phyloP scores from a whole-genome alignment of 1,140 invertebrate genomes.

The Cheumatopsyche charites region DNA sequence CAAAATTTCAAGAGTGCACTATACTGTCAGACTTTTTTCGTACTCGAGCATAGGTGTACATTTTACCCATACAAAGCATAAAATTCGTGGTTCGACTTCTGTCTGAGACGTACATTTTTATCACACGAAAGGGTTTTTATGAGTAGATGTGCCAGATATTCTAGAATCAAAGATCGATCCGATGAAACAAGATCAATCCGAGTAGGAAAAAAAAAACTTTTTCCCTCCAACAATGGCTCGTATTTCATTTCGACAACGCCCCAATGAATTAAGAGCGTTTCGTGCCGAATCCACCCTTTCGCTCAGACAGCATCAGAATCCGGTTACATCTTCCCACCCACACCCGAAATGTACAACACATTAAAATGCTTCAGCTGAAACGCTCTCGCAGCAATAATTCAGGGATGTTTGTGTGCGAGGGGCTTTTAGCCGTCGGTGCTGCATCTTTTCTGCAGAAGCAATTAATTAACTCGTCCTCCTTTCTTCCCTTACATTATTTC shows the following conservation, averaged over 20 bases:
- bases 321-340: neutral
- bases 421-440: constrained; percentile 13
- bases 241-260: too few relatives aligned
- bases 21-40: too few relatives aligned
- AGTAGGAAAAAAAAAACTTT: too few relatives aligned
- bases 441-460: constrained; percentile 18
- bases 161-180: neutral
- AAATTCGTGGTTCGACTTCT: too few relatives aligned
- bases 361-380: constrained; percentile 1
- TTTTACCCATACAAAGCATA: too few relatives aligned
- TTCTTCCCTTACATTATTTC: constrained; percentile 1
- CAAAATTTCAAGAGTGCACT: too few relatives aligned
- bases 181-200: neutral
- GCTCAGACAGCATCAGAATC: too few relatives aligned
- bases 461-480: constrained; percentile 20
- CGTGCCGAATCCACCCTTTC: neutral
- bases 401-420: constrained; percentile 2
- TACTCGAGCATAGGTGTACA: too few relatives aligned
- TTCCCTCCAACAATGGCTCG: too few relatives aligned
- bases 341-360: neutral
- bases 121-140: too few relatives aligned
- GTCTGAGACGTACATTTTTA: too few relatives aligned
- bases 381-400: constrained; percentile 5
- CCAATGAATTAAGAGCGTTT: neutral
- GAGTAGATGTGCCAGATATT: too few relatives aligned